Percentiles rank a stretch among this genome's conserved stretches.
These are phyloP conservation scores for Silurus aristotelis DNA, from an alignment of 2,797 vertebrate genomes.

Conservation along the genomic window DNA sequence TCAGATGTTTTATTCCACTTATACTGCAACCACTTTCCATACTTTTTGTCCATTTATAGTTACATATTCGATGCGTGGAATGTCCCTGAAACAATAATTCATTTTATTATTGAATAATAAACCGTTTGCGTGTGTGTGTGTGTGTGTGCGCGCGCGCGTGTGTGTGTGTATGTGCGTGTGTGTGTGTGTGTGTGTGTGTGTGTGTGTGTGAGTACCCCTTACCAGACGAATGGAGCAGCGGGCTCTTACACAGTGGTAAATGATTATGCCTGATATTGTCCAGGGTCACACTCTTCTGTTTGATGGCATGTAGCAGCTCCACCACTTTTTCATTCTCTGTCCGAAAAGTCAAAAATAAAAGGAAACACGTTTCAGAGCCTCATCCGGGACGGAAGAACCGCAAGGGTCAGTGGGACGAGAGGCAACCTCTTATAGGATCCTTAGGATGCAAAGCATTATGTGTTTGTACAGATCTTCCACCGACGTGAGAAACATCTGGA, in stretches of 20 bases:
- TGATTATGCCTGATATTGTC: conserved; percentile 81
- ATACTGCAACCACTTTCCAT: background rate
- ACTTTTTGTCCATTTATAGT: background rate
- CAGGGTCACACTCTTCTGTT: conserved; percentile 86
- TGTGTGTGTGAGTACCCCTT: conserved; percentile 57
- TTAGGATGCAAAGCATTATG: background rate
- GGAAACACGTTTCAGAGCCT: background rate
- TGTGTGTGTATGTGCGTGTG: background rate
- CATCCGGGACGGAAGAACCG: background rate
- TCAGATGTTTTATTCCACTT: background rate
- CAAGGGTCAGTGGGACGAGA: too few species aligned
- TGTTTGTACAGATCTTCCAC: background rate
- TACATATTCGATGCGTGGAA: background rate
- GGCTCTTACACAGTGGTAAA: conserved; percentile 82
- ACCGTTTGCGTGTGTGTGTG: too few species aligned
- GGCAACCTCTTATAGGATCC: background rate
- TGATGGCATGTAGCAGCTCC: conserved; percentile 91
- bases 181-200: conserved; percentile 23
- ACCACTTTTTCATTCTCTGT: conserved; percentile 91
- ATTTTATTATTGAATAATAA: background rate
- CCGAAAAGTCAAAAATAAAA: background rate
- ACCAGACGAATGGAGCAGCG: conserved; percentile 74
- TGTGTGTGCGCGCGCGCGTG: background rate
- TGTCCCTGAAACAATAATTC: too few species aligned
- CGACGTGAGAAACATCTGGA: background rate